Evolutionary conservation across 2,113 vertebrate species (phyloP), one percentile per base, ranked within the genome.

Genomic region (Myiozetetes cayanensis): DNA sequence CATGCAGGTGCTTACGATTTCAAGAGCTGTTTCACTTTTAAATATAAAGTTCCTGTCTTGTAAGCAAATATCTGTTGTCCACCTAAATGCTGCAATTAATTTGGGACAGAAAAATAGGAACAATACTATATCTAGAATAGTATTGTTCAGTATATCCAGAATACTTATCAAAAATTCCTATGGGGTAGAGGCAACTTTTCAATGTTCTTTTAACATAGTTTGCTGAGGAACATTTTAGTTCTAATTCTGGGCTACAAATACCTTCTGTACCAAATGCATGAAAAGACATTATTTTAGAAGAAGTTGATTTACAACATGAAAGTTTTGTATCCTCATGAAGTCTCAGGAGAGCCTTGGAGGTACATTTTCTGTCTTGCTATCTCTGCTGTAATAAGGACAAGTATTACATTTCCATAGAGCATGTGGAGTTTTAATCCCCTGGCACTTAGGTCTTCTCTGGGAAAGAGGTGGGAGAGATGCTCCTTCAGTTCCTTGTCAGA

Each of bases 291-390:
- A 59, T 96, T 96, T 94, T 97, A 98, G 97, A 98, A 98, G 98
- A 97, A 97, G 93, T 95, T 97, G 84, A 94, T 96, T 97, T 97
- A 95, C 85, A 50, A 95, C 81, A 92, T 97, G 95, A 97, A 98
- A 98, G 96, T 97, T 97, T 88, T 80, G 50, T 77, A 63, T 66
- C 61, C 78, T 96, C 56, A 49, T 3, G 68, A 97, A 97, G 52
- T 96, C 96, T 96, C 73, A 31, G 11, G 66, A 96, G 94, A 97
- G 93, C 49, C 91, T 95, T 81, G 75, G 85, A 97, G 96, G 90
- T 95, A 87, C 87, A 73, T 96, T 95, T 98, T 95, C 76, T 90
- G 61, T 97, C 88, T 92, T 94, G 49, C 78, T 95, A 13, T 79
- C 66, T 84, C 91, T 96, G 70, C 85, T 92, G 53, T 92, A 97